Conservation (phyloP, 2,888 invertebrate species). For the Drosophila nr. medialis region DNA sequence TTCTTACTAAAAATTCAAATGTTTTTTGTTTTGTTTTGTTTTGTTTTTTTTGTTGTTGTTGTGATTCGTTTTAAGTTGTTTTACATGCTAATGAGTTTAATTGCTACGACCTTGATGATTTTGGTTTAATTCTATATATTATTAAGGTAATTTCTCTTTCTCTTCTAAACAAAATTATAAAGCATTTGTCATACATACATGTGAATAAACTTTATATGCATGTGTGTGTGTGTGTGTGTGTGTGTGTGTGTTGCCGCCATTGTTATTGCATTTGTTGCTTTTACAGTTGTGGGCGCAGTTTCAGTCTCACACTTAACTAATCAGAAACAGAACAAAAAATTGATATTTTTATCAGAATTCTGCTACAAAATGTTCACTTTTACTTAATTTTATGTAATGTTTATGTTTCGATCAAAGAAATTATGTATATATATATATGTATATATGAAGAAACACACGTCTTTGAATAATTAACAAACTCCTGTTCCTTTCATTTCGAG, state of each 20-base stretch:
- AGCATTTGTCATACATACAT: conserved; percentile 60
- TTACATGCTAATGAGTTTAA: conserved; percentile 65
- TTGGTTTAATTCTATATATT: conserved; percentile 65
- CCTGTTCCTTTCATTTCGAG: conserved; percentile 23
- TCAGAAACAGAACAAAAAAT: conserved; percentile 34
- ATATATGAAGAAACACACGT: conserved; percentile 9
- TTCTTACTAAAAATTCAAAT: conserved; percentile 58
- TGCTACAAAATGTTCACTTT: conserved; percentile 30
- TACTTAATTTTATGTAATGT: conserved; percentile 40
- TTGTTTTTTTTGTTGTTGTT: conserved; percentile 21
- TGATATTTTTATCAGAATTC: conserved; percentile 22
- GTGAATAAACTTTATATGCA: not conserved
- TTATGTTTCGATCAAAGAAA: conserved; percentile 25
- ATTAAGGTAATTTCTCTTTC: conserved; percentile 65
- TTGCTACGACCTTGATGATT: conserved; percentile 73
- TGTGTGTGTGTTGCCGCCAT: conserved; percentile 32
- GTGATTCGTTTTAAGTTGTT: conserved; percentile 34
- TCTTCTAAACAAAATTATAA: conserved; percentile 62
- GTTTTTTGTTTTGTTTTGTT: conserved; percentile 22
- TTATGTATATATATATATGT: conserved; percentile 3
- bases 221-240: conserved; percentile 8
- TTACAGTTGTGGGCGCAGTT: conserved; percentile 60
- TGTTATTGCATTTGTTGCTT: conserved; percentile 23
- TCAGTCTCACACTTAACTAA: conserved; percentile 75
- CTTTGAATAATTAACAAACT: conserved; percentile 24